Conservation (phyloP, 2,888 invertebrate genomes). For the Drosophila monieri region DNA sequence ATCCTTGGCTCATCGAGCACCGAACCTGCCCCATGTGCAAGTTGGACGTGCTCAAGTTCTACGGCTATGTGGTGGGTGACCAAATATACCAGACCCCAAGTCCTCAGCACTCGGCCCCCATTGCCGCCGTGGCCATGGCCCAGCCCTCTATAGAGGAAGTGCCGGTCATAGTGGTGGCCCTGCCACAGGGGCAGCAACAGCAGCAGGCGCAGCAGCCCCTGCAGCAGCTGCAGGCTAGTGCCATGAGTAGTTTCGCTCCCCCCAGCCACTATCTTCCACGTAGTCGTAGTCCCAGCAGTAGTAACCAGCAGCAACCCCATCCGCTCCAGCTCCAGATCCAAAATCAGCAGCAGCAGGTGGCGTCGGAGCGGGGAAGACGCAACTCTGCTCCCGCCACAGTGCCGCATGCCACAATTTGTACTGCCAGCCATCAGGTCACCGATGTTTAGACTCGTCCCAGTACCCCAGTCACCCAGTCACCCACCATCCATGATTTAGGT, state of each 20-base stretch:
- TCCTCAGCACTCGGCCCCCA: constrained; percentile 70
- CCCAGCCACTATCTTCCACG: constrained; percentile 64
- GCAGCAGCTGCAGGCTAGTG: constrained; percentile 35
- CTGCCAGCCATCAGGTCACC: constrained; percentile 83
- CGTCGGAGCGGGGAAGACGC: constrained; percentile 56
- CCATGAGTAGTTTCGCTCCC: constrained; percentile 69
- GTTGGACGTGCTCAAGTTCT: constrained; percentile 96
- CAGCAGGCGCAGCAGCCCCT: constrained; percentile 36
- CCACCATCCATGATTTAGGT: background rate
- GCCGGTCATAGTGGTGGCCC: constrained; percentile 76
- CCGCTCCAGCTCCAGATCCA: constrained; percentile 35
- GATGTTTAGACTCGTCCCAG: constrained; percentile 77
- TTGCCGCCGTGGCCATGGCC: constrained; percentile 29
- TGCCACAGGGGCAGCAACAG: constrained; percentile 58
- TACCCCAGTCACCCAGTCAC: background rate
- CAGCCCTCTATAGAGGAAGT: constrained; percentile 63
- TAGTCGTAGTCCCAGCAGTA: constrained; percentile 71
- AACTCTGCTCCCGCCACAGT: constrained; percentile 70
- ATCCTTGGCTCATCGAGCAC: constrained; percentile 97
- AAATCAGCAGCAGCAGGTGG: constrained; percentile 36
- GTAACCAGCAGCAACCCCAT: constrained; percentile 52
- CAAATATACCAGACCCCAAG: constrained; percentile 82
- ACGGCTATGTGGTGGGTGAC: constrained; percentile 92
- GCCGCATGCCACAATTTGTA: constrained; percentile 68
- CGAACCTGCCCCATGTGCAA: constrained; percentile 99